Evolutionary conservation across 2,888 invertebrate species (phyloP).

Genomic region (Apodemia mormo): DNA sequence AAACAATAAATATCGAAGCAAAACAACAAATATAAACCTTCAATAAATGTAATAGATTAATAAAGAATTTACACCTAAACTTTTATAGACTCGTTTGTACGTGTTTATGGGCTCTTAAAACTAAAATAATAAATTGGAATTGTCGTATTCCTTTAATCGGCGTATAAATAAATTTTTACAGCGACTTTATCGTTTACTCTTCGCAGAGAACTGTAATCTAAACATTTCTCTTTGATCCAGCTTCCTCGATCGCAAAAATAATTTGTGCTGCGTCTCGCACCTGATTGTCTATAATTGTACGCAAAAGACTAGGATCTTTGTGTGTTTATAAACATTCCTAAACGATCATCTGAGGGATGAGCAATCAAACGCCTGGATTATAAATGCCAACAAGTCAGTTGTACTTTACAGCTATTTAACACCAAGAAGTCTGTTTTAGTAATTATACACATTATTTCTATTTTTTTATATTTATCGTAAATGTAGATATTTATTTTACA

Average conservation of each 20-base stretch:
- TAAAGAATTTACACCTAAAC: background rate
- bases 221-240: slow-evolving; percentile 40
- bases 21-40: background rate
- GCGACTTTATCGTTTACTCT: background rate
- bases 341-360: slow-evolving; percentile 24
- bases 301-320: background rate
- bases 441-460: no score
- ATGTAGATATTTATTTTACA: no score
- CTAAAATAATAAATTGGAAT: background rate
- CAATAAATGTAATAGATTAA: background rate
- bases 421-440: no score
- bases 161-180: slow-evolving; percentile 1
- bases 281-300: slow-evolving; percentile 24
- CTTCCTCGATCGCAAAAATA: slow-evolving; percentile 37
- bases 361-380: background rate
- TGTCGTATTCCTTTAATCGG: slow-evolving; percentile 1
- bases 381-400: background rate
- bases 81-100: background rate
- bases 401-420: background rate
- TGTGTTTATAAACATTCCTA: slow-evolving; percentile 20
- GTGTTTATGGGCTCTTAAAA: background rate
- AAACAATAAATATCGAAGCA: background rate
- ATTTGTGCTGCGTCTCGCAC: slow-evolving; percentile 37
- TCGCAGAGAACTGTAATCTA: slow-evolving; percentile 27
- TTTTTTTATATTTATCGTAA: no score